phyloP scores from a whole-genome alignment of 2,888 invertebrate species.

The Platycheirus albimanus region DNA sequence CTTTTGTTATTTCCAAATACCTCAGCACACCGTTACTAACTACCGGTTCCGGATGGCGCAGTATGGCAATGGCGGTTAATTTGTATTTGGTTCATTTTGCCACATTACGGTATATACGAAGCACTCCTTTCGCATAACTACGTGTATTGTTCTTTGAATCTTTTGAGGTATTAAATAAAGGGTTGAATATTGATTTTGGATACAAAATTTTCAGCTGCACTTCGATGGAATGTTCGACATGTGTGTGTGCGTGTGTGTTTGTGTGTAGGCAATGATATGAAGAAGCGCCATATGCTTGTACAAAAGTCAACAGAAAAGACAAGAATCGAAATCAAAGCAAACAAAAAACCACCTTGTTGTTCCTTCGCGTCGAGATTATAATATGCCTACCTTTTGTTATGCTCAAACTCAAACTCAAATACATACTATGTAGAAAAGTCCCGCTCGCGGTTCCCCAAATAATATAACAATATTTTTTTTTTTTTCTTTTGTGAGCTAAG shows the following conservation, averaged over 20 bases:
- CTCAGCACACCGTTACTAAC: slow-evolving; percentile 16
- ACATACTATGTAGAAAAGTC: background rate
- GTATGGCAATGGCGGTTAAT: slow-evolving; percentile 11
- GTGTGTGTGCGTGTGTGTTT: no score
- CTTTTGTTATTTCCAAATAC: slow-evolving; percentile 27
- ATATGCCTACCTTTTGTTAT: slow-evolving; percentile 29
- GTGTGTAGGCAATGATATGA: no score
- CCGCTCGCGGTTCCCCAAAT: slow-evolving; percentile 47
- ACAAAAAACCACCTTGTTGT: slow-evolving; percentile 68
- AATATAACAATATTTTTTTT: slow-evolving; percentile 62
- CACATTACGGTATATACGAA: background rate
- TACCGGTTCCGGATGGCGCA: slow-evolving; percentile 14
- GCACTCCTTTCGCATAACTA: slow-evolving; percentile 2
- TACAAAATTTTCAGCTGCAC: slow-evolving; percentile 56
- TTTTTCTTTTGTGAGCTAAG: slow-evolving; percentile 16
- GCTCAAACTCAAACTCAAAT: slow-evolving; percentile 13
- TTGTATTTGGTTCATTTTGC: slow-evolving; percentile 36
- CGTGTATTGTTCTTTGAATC: background rate
- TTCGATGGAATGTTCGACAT: slow-evolving; percentile 54
- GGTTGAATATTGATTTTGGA: slow-evolving; percentile 67
- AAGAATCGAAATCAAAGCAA: slow-evolving; percentile 60
- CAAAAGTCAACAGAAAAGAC: slow-evolving; percentile 26
- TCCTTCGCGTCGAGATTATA: slow-evolving; percentile 39
- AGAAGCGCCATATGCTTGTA: slow-evolving; percentile 53
- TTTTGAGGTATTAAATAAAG: slow-evolving; percentile 5